A percentile compares a stretch with the other conserved stretches of the same genome.
These are phyloP conservation scores for Phyllotreta cruciferae DNA, from an alignment of 2,888 invertebrate genomes.

Conservation along the genomic window DNA sequence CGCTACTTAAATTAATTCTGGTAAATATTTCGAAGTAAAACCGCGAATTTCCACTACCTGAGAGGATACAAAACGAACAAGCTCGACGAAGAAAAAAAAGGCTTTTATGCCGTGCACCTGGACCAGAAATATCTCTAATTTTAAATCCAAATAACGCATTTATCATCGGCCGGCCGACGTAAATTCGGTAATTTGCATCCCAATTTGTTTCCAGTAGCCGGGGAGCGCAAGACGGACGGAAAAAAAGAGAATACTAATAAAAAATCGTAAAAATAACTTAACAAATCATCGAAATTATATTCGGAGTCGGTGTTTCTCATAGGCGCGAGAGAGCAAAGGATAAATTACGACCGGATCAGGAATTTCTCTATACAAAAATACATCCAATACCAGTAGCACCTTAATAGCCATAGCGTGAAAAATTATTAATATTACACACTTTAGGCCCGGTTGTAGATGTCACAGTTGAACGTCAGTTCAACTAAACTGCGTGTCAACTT, in stretches of 20 bases:
- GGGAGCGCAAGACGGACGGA: constrained; percentile 25
- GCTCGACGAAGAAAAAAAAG: constrained; percentile 16
- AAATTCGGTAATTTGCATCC: constrained; percentile 56
- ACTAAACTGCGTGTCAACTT: too few relatives aligned
- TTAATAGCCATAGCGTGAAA: neutral
- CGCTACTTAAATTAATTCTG: too few relatives aligned
- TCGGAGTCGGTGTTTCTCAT: constrained; percentile 42
- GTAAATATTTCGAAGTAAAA: constrained; percentile 3
- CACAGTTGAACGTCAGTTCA: too few relatives aligned
- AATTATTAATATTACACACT: too few relatives aligned
- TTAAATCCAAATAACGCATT: constrained; percentile 53
- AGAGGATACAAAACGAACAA: constrained; percentile 6
- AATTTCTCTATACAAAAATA: constrained; percentile 42
- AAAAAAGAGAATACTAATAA: too few relatives aligned
- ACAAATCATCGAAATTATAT: constrained; percentile 55
- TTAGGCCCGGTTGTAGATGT: too few relatives aligned
- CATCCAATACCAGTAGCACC: constrained; percentile 53
- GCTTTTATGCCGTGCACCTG: constrained; percentile 38
- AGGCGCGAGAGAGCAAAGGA: constrained; percentile 31
- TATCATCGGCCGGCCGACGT: constrained; percentile 50
- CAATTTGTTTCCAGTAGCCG: constrained; percentile 53
- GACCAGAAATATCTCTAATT: constrained; percentile 46
- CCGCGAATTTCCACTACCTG: constrained; percentile 5
- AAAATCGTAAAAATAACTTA: constrained; percentile 49
- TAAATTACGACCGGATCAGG: constrained; percentile 45